A percentile compares a stretch with the other conserved stretches of the same genome.
Evolutionary conservation across 2,113 vertebrate genomes (phyloP).

Genomic region (Pelobates fuscus): DNA sequence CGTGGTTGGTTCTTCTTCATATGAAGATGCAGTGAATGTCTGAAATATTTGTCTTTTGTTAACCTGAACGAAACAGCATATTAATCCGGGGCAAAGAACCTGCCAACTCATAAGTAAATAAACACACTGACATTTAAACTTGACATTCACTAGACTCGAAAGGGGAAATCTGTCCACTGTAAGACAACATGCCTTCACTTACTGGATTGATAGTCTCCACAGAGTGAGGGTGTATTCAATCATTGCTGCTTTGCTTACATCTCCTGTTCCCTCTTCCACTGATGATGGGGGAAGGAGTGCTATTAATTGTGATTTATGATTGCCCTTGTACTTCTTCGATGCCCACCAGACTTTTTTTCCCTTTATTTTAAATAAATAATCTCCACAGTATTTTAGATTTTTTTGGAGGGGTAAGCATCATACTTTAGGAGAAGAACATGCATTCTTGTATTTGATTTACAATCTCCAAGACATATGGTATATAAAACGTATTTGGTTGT

Average conservation of each 20-base stretch:
- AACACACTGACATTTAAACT: no score
- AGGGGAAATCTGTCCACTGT: background rate
- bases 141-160: no score
- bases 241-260: slow-evolving; percentile 23
- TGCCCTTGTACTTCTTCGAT: background rate
- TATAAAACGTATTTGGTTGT: background rate
- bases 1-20: background rate
- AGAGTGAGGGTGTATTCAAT: slow-evolving; percentile 4
- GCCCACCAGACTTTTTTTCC: background rate
- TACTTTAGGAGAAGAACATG: slow-evolving; percentile 33
- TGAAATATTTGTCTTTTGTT: background rate
- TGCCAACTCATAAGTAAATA: no score
- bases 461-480: background rate
- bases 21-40: background rate
- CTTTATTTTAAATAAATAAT: background rate
- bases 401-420: background rate
- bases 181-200: background rate
- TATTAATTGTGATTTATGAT: background rate
- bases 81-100: no score
- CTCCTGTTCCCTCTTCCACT: slow-evolving; percentile 4
- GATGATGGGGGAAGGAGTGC: background rate
- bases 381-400: background rate
- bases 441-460: slow-evolving; percentile 22
- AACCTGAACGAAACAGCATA: background rate
- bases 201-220: slow-evolving; percentile 14